Evolutionary conservation across 2,113 vertebrate species (phyloP).

Genomic region (Corydoras sp.): DNA sequence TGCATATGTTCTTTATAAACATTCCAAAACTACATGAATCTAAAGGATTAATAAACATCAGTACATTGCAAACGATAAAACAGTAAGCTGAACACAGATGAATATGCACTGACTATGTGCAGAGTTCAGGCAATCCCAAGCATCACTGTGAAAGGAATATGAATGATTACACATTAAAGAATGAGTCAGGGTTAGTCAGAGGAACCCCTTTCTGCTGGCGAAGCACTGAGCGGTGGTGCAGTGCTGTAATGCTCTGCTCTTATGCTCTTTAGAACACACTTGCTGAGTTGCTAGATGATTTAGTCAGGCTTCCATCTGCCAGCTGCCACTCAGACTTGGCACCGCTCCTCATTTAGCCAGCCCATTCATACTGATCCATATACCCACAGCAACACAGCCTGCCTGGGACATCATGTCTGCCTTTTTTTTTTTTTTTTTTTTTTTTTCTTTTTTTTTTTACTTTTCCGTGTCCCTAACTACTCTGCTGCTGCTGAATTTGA

Average conservation of each 20-base stretch:
- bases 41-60: too few species aligned
- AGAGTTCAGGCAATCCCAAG: not conserved
- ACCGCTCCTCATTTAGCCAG: slow-evolving; percentile 3
- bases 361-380: slow-evolving; percentile 23
- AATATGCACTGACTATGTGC: slow-evolving; percentile 9
- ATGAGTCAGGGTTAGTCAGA: slow-evolving; percentile 21
- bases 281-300: slow-evolving; percentile 28
- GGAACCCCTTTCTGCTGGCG: slow-evolving; percentile 1
- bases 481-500: not conserved
- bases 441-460: not conserved
- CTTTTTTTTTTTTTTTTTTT: not conserved
- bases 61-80: too few species aligned
- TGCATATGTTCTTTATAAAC: too few species aligned
- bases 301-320: slow-evolving; percentile 20
- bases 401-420: not conserved
- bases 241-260: slow-evolving; percentile 18
- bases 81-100: not conserved
- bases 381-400: not conserved
- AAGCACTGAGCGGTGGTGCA: slow-evolving; percentile 14
- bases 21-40: too few species aligned
- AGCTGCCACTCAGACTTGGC: slow-evolving; percentile 24
- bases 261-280: not conserved
- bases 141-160: slow-evolving; percentile 5
- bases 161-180: slow-evolving; percentile 9
- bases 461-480: not conserved